Evolutionary conservation across 2,888 invertebrate species (phyloP).

Genomic region (Antitype chi): DNA sequence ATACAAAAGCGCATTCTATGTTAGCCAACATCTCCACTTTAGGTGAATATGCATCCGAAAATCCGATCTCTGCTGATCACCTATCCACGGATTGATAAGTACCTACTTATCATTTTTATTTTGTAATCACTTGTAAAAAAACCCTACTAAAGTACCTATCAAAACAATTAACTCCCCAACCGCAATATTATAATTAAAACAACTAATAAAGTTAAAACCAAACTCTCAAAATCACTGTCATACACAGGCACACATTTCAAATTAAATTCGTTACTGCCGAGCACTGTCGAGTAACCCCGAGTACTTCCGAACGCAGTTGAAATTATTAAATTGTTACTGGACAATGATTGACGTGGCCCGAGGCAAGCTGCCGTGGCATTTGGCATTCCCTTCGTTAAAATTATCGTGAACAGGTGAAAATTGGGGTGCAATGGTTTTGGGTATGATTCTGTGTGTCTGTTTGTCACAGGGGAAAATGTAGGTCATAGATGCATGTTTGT

Average conservation of each 20-base stretch:
- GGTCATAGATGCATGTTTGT: background rate
- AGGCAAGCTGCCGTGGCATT: conserved; percentile 30
- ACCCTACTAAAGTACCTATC: background rate
- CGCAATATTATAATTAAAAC: conserved; percentile 5
- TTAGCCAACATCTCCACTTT: too few relatives aligned
- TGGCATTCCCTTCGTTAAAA: conserved; percentile 29
- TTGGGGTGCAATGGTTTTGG: background rate
- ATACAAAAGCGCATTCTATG: too few relatives aligned
- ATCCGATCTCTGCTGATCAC: too few relatives aligned
- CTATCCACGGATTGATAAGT: too few relatives aligned
- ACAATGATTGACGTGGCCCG: conserved; percentile 52
- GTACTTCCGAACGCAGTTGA: conserved; percentile 34
- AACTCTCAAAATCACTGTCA: conserved; percentile 46
- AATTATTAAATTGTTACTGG: conserved; percentile 43
- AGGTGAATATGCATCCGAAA: too few relatives aligned
- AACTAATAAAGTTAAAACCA: conserved; percentile 14
- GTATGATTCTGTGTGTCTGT: conserved; percentile 1
- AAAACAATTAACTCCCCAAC: background rate
- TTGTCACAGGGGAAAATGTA: background rate
- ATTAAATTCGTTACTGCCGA: conserved; percentile 41
- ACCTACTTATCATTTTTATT: background rate
- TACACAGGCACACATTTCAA: conserved; percentile 33
- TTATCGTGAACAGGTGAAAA: conserved; percentile 11
- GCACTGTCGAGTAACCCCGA: background rate
- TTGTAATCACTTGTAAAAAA: too few relatives aligned